Evolutionary conservation across 2,113 vertebrate species (phyloP).

Genomic region (Sardina pilchardus): DNA sequence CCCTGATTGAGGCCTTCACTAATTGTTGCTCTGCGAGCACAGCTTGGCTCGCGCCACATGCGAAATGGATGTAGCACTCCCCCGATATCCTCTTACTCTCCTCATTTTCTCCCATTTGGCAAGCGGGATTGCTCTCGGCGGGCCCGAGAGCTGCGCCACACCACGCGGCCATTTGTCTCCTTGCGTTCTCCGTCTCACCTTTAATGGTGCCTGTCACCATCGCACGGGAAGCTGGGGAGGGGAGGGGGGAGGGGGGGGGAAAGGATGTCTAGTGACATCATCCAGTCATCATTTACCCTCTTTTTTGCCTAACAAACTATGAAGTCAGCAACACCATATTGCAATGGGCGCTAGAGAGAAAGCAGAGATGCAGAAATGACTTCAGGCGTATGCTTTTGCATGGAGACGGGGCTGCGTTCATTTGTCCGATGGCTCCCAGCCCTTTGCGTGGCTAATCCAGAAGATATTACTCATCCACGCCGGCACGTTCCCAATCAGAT

Average conservation of each 20-base stretch:
- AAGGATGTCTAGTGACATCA: neutral
- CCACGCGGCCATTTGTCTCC: slow-evolving; percentile 62
- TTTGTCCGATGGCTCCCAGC: slow-evolving; percentile 27
- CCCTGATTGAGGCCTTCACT: slow-evolving; percentile 37
- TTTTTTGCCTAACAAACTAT: slow-evolving; percentile 38
- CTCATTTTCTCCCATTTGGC: slow-evolving; percentile 48
- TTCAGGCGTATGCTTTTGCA: slow-evolving; percentile 19
- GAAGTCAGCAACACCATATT: slow-evolving; percentile 51
- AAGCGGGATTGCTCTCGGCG: slow-evolving; percentile 38
- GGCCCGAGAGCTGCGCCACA: slow-evolving; percentile 41
- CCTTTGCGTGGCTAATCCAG: slow-evolving; percentile 19
- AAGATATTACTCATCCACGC: neutral
- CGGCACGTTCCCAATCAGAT: slow-evolving; percentile 9
- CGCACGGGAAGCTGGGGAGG: slow-evolving; percentile 38
- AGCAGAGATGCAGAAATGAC: neutral
- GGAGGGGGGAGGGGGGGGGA: neutral
- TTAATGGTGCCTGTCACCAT: slow-evolving; percentile 40
- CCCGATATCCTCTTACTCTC: slow-evolving; percentile 50
- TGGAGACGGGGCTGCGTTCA: slow-evolving; percentile 18
- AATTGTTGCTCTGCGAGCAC: slow-evolving; percentile 40
- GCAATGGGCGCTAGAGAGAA: slow-evolving; percentile 14
- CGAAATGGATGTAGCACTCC: slow-evolving; percentile 41
- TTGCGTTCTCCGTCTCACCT: slow-evolving; percentile 46
- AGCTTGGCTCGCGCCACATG: slow-evolving; percentile 26
- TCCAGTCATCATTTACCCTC: neutral